phyloP scores from a whole-genome alignment of 2,797 vertebrate species.

The Eremophila alpestris region DNA sequence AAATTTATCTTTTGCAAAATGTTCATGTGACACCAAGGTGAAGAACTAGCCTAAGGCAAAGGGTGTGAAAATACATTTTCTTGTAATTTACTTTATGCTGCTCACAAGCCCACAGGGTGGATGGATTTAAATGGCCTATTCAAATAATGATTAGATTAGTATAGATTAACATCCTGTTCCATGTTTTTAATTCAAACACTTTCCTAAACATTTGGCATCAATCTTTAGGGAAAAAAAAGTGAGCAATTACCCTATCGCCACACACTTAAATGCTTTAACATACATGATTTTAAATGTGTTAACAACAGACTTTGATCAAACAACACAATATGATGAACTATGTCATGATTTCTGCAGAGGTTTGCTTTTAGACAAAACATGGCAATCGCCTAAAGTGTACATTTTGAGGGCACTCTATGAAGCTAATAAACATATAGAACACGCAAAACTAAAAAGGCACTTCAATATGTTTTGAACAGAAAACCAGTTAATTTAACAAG shows the following conservation, averaged over 20 bases:
- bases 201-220: background rate
- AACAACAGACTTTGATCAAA: background rate
- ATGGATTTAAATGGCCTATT: constrained; percentile 1
- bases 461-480: background rate
- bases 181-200: background rate
- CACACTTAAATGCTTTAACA: background rate
- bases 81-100: background rate
- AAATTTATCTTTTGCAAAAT: background rate
- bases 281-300: background rate
- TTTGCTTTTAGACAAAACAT: background rate
- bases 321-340: background rate
- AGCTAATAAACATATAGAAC: background rate
- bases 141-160: background rate
- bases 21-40: background rate
- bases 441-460: background rate
- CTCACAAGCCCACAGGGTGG: background rate
- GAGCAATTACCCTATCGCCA: background rate
- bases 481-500: background rate
- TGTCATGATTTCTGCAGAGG: background rate
- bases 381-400: background rate
- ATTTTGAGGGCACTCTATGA: background rate
- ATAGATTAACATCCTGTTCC: background rate
- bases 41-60: background rate
- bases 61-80: background rate
- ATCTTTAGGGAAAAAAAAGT: background rate